Base-by-base conservation (phyloP, 2,797 vertebrate genomes). In the Hippocampus kuda region DNA sequence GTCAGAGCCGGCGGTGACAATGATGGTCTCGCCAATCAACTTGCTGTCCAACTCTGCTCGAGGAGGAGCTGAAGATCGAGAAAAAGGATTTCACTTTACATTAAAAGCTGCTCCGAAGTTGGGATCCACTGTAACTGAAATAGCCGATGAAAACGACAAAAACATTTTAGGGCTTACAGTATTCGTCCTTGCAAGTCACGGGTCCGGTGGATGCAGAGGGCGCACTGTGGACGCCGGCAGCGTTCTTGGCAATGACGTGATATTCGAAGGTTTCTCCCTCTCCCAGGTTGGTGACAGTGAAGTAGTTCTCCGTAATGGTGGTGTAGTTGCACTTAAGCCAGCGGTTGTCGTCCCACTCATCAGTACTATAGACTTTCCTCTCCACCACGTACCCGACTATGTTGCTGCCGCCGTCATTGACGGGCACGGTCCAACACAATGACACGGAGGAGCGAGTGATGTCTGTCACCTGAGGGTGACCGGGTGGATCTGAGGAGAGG, bases 271-370 rank as follows among this genome's bases (percentile, higher is more conserved):
- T 94, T 72, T 95, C 94, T 66, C 90, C 94, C 72, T 98, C 97
- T 78, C 88, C 89, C 46, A 99, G 91, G 77, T 93, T 93, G 70
- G 89, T 86, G 69, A 98, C 88, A 0, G 94, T 99, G 84, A 97
- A 99, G 82, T 86, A 92, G 70, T 94, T 98, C 78, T 98, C 95
- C 2, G 93, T 92, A 75, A 99, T 93, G 1, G 95, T 98, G 68
- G 96, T 97, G 71, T 99, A 99, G 83, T 99, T 99, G 88, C 97
- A 99, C 79, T 99, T 99, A 56, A 98, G 89, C 96, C 97, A 99
- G 76, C 95, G 95, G 70, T 93, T 92, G 71, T 97, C 94, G 61
- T 96, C 94, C 78, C 87, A 90, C 67, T 95, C 90, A 48, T 96
- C 92, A 0, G 86, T 92, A 82, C 83, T 89, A 78, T 92, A 93